Base-by-base conservation (phyloP, 2,113 vertebrate genomes). In the Polypterus bichir region DNA sequence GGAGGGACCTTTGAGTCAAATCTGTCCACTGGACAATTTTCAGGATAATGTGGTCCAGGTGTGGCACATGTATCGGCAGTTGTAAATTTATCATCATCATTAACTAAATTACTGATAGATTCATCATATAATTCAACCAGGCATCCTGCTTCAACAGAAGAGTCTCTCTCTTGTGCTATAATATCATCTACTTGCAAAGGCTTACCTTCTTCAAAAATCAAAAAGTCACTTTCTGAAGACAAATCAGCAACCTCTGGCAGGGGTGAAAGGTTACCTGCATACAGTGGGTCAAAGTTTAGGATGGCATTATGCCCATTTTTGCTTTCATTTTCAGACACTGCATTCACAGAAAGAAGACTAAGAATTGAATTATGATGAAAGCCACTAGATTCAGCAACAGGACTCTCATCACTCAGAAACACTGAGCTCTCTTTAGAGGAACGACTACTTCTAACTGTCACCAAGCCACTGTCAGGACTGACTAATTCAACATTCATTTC, bases 341-440 rank as follows among this genome's bases (percentile, higher is more conserved):
- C 81, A 51, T 86, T 84, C 5, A 76, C 85, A 45, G 89, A 91
- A 57, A 78, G 86, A 76, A 91, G 83, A 4, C 90, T 81, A 48
- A 84, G 86, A 64, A 89, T 83, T 4, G 88, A 77, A 68, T 84
- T 92, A 62, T 92, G 82, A 68, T 92, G 87, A 10, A 83, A 67
- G 57, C 77, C 82, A 4, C 70, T 64, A 46, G 81, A 76, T 71
- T 97, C 93, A 59, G 76, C 90, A 4, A 92, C 73, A 5, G 92
- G 90, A 58, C 93, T 97, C 45, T 97, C 93, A 58, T 97, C 93
- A 71, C 93, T 97, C 44, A 97, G 91, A 63, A 95, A 95, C 73
- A 94, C 92, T 0, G 92, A 97, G 65, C 93, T 94, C 73, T 95
- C 92, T 59, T 97, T 97, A 54, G 92, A 95, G 44, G 93, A 95